These are phyloP conservation scores for Lepetodrilus schrolli DNA, from an alignment of 2,888 invertebrate genomes.

Conservation along the genomic window DNA sequence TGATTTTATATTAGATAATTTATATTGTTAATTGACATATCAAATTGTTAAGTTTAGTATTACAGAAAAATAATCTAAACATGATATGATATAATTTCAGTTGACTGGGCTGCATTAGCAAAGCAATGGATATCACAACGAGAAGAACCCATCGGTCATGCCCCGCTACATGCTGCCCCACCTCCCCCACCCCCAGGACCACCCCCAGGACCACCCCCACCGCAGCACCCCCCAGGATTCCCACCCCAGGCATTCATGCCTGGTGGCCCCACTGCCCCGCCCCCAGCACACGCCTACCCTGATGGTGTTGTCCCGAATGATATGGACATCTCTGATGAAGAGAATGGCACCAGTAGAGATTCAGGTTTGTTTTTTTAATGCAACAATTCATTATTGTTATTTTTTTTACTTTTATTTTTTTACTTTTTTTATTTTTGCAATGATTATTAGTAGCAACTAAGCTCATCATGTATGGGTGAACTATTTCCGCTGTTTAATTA, in stretches of 20 bases:
- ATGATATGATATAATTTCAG: constrained; percentile 75
- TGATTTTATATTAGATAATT: no score
- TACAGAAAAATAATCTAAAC: background rate
- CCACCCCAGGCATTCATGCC: constrained; percentile 28
- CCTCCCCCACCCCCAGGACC: no score
- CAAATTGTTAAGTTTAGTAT: background rate
- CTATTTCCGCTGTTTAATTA: no score
- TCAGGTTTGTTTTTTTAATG: constrained; percentile 30
- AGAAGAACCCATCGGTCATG: constrained; percentile 47
- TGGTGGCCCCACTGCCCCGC: constrained; percentile 23
- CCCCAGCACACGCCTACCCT: constrained; percentile 29
- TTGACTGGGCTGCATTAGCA: constrained; percentile 96
- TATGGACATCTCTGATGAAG: constrained; percentile 65
- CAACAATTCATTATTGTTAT: no score
- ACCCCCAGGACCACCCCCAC: constrained; percentile 36
- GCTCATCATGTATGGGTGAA: no score
- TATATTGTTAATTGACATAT: background rate
- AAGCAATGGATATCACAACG: constrained; percentile 90
- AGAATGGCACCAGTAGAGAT: constrained; percentile 39
- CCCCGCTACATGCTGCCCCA: constrained; percentile 25
- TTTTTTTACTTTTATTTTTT: no score
- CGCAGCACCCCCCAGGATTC: constrained; percentile 53
- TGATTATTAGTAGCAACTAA: no score
- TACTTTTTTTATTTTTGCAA: no score
- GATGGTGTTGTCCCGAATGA: constrained; percentile 50